phyloP scores from a whole-genome alignment of 2,888 invertebrate species.

The Platycheirus rosarum region DNA sequence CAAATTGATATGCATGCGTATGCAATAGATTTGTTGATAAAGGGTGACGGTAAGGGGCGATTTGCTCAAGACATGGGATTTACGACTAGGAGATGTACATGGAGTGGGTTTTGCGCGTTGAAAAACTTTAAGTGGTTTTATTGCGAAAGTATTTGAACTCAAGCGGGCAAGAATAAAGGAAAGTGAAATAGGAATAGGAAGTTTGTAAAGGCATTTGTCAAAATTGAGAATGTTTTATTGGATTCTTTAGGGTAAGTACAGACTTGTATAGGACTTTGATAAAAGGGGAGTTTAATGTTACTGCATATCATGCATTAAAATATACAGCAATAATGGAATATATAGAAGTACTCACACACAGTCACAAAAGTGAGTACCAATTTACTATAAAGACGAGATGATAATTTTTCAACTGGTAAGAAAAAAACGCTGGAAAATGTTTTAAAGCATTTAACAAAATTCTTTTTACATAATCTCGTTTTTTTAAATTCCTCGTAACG shows the following conservation, averaged over 20 bases:
- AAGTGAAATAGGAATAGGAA: constrained; percentile 31
- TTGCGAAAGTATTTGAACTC: constrained; percentile 19
- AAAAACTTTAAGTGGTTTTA: constrained; percentile 25
- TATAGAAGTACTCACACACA: too few species aligned
- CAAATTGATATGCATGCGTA: constrained; percentile 70
- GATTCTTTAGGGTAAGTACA: background rate
- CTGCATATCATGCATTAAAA: too few species aligned
- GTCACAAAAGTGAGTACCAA: too few species aligned
- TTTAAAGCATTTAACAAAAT: too few species aligned
- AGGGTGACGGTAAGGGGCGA: background rate
- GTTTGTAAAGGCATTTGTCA: constrained; percentile 28
- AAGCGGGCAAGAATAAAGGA: background rate
- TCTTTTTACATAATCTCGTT: too few species aligned
- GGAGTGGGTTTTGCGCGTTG: constrained; percentile 55
- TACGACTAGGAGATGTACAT: constrained; percentile 49
- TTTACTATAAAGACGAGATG: too few species aligned
- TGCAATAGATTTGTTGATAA: constrained; percentile 21
- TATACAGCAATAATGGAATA: too few species aligned
- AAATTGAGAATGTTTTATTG: constrained; percentile 39
- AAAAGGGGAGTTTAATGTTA: background rate
- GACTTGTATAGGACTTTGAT: constrained; percentile 1
- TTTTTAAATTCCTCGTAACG: too few species aligned
- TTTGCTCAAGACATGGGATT: constrained; percentile 42
- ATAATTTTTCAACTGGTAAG: too few species aligned
- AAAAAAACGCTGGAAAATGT: too few species aligned